Evolutionary conservation across 2,797 vertebrate species (phyloP), one percentile per base, ranked within the genome.

Genomic region (Pangasius larnaudii): DNA sequence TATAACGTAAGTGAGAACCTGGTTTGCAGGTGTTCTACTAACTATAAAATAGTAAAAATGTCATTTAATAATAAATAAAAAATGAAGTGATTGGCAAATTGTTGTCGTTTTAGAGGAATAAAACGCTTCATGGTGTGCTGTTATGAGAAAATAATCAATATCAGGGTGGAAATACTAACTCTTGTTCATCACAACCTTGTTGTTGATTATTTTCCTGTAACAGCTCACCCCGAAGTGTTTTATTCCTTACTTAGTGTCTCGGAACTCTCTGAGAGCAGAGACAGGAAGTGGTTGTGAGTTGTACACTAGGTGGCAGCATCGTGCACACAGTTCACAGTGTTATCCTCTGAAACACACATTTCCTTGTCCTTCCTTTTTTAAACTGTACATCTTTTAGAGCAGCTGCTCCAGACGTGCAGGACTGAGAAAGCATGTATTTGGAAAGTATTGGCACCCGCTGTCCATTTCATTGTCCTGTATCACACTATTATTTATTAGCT

Each of bases 231-330:
- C 6, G 18, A 7, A 3, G 27, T n/a, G 24, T n/a, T 63, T 16
- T 30, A 16, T 67, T 33, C n/a, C 63, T 65, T 61, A 61, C 27
- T 5, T n/a, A 18, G 3, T 18, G 0, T 18, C 9, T 11, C 59
- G 27, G 63, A 67, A n/a, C 27, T 16, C 30, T 36, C 4, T 30
- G 61, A 3, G 61, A 13, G 58, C 58, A 59, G 53, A 74, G 13
- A 22, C 18, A 86, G 77, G 74, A 87, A 81, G 13, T 83, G 30
- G 79, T 46, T 19, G 69, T 1, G 51, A 84, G 59, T 22, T 86
- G 19, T 56, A 85, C 88, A 86, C 88, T 85, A 89, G 88, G 84
- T 81, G 90, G 90, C 80, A 74, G 56, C 79, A 74, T 86, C 36
- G 71, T 67, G 36, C 58, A 81, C 53, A 80, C 53, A 18, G 24